These are phyloP conservation scores for Siniperca obscura DNA, from an alignment of 2,797 vertebrate species.

Conservation along the genomic window DNA sequence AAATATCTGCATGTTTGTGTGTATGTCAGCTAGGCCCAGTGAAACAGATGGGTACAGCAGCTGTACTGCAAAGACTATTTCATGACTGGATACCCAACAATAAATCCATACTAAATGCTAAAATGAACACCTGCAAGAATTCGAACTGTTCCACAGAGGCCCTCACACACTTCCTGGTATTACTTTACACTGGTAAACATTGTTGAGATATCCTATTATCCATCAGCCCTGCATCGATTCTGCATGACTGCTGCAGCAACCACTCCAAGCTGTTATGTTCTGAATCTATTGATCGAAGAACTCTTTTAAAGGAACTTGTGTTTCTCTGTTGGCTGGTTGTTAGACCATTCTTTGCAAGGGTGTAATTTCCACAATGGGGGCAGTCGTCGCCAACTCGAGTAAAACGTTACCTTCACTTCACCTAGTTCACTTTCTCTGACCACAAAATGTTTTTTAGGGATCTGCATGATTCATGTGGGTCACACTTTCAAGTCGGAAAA, in stretches of 20 bases:
- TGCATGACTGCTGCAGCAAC: slow-evolving; percentile 22
- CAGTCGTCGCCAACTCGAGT: too few species aligned
- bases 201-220: slow-evolving; percentile 43
- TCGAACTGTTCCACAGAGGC: slow-evolving; percentile 44
- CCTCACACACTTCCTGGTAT: slow-evolving; percentile 33
- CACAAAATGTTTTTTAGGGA: too few species aligned
- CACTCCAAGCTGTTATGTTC: slow-evolving; percentile 22
- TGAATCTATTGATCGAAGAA: slow-evolving; percentile 25
- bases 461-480: too few species aligned
- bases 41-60: slow-evolving; percentile 73
- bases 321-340: slow-evolving; percentile 1
- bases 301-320: neutral
- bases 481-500: too few species aligned
- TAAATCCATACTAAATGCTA: slow-evolving; percentile 69
- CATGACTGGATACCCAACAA: slow-evolving; percentile 74
- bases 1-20: slow-evolving; percentile 13
- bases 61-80: slow-evolving; percentile 72
- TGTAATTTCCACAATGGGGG: neutral
- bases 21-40: slow-evolving; percentile 20
- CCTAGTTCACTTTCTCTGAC: too few species aligned
- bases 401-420: too few species aligned
- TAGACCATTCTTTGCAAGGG: slow-evolving; percentile 7
- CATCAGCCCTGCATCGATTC: slow-evolving; percentile 37
- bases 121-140: slow-evolving; percentile 64
- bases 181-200: slow-evolving; percentile 47